phyloP scores from a whole-genome alignment of 2,888 invertebrate genomes.

The Trichopoda pennipes region DNA sequence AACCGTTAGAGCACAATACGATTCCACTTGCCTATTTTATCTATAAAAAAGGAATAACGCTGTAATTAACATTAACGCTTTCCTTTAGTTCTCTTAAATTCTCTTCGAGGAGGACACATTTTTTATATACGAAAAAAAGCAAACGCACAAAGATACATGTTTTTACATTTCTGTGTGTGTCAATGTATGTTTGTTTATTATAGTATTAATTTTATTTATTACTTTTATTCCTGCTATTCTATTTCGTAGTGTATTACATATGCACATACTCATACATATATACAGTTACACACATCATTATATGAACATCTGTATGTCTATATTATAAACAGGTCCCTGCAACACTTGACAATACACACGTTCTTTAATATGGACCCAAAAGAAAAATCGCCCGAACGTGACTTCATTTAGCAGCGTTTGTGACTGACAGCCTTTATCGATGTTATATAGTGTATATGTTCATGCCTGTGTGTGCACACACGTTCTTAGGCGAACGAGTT shows the following conservation, averaged over 20 bases:
- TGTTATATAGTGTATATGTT: conserved; percentile 6
- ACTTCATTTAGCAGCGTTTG: conserved; percentile 76
- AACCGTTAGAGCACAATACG: too few relatives aligned
- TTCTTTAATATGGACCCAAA: conserved; percentile 79
- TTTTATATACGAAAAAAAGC: background rate
- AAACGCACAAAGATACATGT: background rate
- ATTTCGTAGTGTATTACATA: background rate
- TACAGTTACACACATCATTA: background rate
- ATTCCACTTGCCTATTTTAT: background rate
- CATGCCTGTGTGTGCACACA: background rate
- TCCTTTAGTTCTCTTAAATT: background rate
- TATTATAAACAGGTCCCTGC: conserved; percentile 18
- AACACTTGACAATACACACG: conserved; percentile 70
- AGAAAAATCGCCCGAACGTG: conserved; percentile 80
- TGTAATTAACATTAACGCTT: conserved; percentile 5
- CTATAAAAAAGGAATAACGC: background rate
- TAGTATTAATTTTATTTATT: conserved; percentile 49
- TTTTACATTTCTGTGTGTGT: background rate
- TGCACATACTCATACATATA: too few relatives aligned
- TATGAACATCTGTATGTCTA: background rate
- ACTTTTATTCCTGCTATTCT: conserved; percentile 11
- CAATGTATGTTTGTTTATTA: conserved; percentile 5
- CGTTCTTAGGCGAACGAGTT: background rate
- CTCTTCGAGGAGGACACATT: background rate
- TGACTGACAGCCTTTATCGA: conserved; percentile 42